phyloP scores from a whole-genome alignment of 2,888 invertebrate species.

The Scaeva pyrastri region DNA sequence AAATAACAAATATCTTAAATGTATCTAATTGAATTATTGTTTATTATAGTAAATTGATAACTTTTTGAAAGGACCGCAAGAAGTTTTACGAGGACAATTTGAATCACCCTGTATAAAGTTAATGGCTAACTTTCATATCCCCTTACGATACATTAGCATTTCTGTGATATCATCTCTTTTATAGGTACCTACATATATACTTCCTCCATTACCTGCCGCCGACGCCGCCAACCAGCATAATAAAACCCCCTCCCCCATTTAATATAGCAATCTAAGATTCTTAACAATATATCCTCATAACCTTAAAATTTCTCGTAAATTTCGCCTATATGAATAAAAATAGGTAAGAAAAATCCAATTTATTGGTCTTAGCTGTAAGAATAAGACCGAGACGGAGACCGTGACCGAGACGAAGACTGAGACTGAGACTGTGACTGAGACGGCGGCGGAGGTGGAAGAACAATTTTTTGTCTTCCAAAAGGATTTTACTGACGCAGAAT shows the following conservation, averaged over 20 bases:
- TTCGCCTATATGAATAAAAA: background rate
- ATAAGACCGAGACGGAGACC: too few species aligned
- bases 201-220: too few species aligned
- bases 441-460: background rate
- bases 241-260: background rate
- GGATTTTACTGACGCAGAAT: slow-evolving; percentile 11
- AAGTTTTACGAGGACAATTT: background rate
- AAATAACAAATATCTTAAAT: too few species aligned
- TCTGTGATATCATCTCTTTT: slow-evolving; percentile 11
- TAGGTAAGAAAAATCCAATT: slow-evolving; percentile 15
- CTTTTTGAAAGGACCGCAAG: background rate
- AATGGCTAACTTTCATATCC: background rate
- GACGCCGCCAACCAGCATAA: too few species aligned
- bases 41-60: too few species aligned
- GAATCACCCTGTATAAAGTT: background rate
- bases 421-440: too few species aligned
- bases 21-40: too few species aligned
- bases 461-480: background rate
- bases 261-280: slow-evolving; percentile 14
- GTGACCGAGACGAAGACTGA: too few species aligned
- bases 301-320: slow-evolving; percentile 10
- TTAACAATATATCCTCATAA: slow-evolving; percentile 6
- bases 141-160: slow-evolving; percentile 10
- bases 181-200: slow-evolving; percentile 4
- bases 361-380: background rate